Base-by-base conservation (phyloP, 37 sponge, comb jelly and placozoan genomes). In the Geodia barretti region DNA sequence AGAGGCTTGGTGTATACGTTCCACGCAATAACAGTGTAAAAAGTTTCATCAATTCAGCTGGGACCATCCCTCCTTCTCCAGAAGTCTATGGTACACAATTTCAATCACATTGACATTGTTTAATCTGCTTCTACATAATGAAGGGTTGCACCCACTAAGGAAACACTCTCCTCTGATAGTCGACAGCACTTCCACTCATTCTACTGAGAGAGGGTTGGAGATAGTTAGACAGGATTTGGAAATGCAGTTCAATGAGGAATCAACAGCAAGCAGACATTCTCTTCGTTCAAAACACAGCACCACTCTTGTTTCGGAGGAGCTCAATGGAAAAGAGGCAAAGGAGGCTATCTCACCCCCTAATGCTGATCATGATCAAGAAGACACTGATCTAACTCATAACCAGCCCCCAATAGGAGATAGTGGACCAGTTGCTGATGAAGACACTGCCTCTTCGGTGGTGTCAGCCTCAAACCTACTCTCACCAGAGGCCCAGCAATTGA, bases 1-100 rank as follows among this genome's bases (percentile, higher is more conserved):
- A 70, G 1, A 4, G 62, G 21, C 35, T 63, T 70, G 88, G 88
- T 1, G 30, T 88, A n/a, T 82, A 82, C 63, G 41, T 88, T 20
- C 73, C 83, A 21, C 28, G 83, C 4, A 41, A 59, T 2, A 33
- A 75, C 29, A 39, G 59, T 2, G 11, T 29, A n/a, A 70, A 23
- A 24, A 2, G 59, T 3, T 88, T 88, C 63, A 32, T 79, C 42
- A 72, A 77, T 63, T 32, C 68, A 29, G 70, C 70, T 24, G 79
- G 79, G 17, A 78, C 61, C 67, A 64, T 64, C 11, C 67, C 79
- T 2, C 67, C 79, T 28, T 36, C 38, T 3, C 59, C 42, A 31
- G 72, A 33, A 5, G 30, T 71, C 7, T 71, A 40, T 39, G 42
- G 72, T 39, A 71, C n/a, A n/a, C n/a, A n/a, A n/a, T n/a, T n/a